These are phyloP conservation scores for Cephalopterus ornatus DNA, from an alignment of 2,113 vertebrate genomes.

Conservation along the genomic window DNA sequence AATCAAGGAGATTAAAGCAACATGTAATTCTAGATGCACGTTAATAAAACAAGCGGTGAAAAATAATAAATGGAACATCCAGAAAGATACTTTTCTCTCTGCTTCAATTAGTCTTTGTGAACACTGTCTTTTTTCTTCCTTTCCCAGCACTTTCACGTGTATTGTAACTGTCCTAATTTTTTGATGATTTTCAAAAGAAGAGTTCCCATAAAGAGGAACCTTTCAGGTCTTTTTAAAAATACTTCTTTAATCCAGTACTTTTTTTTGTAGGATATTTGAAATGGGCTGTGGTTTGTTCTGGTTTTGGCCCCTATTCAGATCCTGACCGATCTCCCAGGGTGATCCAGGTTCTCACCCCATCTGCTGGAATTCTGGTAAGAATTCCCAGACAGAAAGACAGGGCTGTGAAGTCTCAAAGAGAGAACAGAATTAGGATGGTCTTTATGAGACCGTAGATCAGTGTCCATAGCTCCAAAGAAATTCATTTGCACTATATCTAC, in stretches of 20 bases:
- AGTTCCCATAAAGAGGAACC: neutral
- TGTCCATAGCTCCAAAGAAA: constrained; percentile 12
- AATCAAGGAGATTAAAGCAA: constrained; percentile 87
- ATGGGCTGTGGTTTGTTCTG: neutral
- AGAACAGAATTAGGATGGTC: constrained; percentile 27
- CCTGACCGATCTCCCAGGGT: constrained; percentile 49
- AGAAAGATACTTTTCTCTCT: constrained; percentile 66
- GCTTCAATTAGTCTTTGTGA: constrained; percentile 73
- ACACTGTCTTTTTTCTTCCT: constrained; percentile 66
- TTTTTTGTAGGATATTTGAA: neutral
- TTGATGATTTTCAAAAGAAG: constrained; percentile 11
- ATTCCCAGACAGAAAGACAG: constrained; percentile 16
- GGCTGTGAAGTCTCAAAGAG: neutral
- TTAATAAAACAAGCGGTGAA: constrained; percentile 83
- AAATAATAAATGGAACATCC: constrained; percentile 74
- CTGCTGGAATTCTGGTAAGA: constrained; percentile 61
- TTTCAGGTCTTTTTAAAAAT: neutral
- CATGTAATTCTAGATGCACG: constrained; percentile 79
- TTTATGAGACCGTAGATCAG: neutral
- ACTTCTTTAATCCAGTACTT: neutral
- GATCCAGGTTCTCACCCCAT: constrained; percentile 36
- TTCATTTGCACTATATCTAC: constrained; percentile 49
- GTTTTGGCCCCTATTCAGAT: neutral
- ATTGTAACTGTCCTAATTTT: constrained; percentile 44
- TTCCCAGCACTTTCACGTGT: constrained; percentile 78